A percentile compares a stretch with the other conserved stretches of the same genome.
Conservation (phyloP, 2,113 vertebrate species). For the Solea senegalensis region DNA sequence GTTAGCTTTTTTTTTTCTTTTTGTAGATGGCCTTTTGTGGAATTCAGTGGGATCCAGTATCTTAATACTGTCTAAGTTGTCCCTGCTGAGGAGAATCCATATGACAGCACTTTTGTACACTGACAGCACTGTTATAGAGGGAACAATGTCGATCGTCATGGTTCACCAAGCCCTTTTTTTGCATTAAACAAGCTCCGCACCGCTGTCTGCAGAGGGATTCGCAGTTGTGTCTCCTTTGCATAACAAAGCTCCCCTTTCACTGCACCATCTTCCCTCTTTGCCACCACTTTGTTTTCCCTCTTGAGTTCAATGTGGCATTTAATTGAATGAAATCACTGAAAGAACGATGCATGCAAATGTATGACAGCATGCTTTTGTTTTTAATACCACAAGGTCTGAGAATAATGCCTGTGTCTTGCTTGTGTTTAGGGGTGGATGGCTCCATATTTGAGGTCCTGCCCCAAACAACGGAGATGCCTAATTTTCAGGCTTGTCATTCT, state of each 20-base stretch:
- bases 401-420: not conserved
- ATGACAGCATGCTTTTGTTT: constrained; percentile 43
- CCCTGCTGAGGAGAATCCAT: constrained; percentile 57
- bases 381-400: constrained; percentile 4
- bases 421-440: constrained; percentile 85
- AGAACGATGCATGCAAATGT: constrained; percentile 16
- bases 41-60: constrained; percentile 20
- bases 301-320: constrained; percentile 20
- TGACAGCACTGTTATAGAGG: constrained; percentile 61
- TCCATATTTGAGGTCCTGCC: constrained; percentile 91
- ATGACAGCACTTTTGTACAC: constrained; percentile 55
- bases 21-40: constrained; percentile 2
- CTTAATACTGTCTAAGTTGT: constrained; percentile 39
- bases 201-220: constrained; percentile 62
- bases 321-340: constrained; percentile 41
- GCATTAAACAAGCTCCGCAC: constrained; percentile 21
- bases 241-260: constrained; percentile 69
- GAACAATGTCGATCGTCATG: constrained; percentile 72
- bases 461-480: constrained; percentile 73
- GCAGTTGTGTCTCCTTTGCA: constrained; percentile 66
- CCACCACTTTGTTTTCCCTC: constrained; percentile 38
- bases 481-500: constrained; percentile 82
- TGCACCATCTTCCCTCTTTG: constrained; percentile 32
- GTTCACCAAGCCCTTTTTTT: constrained; percentile 43
- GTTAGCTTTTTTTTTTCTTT: constrained; percentile 13